These are phyloP conservation scores for Paramisgurnus dabryanus DNA, from an alignment of 2,113 vertebrate genomes.

Conservation along the genomic window DNA sequence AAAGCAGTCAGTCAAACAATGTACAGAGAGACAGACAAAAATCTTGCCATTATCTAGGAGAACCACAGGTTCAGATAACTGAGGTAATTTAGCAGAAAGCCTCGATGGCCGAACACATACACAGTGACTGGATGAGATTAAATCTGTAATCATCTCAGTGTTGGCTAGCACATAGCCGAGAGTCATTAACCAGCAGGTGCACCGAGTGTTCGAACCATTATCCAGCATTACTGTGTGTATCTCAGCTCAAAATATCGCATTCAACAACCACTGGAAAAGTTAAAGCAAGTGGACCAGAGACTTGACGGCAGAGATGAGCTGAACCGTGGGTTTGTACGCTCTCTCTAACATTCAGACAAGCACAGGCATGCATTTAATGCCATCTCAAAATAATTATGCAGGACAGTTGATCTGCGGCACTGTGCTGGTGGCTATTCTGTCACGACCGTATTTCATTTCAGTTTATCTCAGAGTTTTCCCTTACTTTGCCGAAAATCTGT, in stretches of 20 bases:
- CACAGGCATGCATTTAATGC: conserved; percentile 32
- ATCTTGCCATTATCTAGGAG: conserved; percentile 72
- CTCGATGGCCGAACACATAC: conserved; percentile 60
- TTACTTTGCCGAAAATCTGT: background rate
- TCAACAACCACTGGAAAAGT: conserved; percentile 21
- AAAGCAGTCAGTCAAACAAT: background rate
- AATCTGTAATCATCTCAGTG: conserved; percentile 71
- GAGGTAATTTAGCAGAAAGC: conserved; percentile 64
- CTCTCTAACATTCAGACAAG: background rate
- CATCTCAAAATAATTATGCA: conserved; percentile 22
- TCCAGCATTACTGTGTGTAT: conserved; percentile 26
- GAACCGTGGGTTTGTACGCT: background rate
- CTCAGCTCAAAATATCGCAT: conserved; percentile 20
- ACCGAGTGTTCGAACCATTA: conserved; percentile 39
- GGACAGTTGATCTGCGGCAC: conserved; percentile 23
- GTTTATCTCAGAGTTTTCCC: conserved; percentile 33
- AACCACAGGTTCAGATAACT: conserved; percentile 65
- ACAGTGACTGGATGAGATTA: conserved; percentile 59
- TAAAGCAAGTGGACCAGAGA: conserved; percentile 14
- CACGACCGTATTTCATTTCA: conserved; percentile 31
- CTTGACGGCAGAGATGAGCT: conserved; percentile 4
- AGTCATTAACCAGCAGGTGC: conserved; percentile 34
- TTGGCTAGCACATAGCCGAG: conserved; percentile 9
- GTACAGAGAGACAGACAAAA: conserved; percentile 6
- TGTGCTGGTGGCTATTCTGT: conserved; percentile 27